phyloP scores from a whole-genome alignment of 2,113 vertebrate species.

The Illadopsis cleaveri region DNA sequence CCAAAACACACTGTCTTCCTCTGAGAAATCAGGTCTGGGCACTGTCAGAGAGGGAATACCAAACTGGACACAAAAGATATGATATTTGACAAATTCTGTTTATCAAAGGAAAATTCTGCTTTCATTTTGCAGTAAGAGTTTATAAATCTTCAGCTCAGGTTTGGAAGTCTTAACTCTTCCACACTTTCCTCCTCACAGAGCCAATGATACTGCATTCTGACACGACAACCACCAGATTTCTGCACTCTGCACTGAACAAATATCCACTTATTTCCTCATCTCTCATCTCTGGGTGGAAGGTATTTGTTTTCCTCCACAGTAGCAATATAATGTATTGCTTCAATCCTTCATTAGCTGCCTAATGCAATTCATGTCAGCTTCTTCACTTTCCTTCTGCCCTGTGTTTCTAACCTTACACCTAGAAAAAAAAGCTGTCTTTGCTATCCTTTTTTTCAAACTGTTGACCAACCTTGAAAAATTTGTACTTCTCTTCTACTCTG shows the following conservation, averaged over 20 bases:
- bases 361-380: not conserved
- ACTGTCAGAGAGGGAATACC: not conserved
- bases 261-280: slow-evolving; percentile 21
- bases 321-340: slow-evolving; percentile 25
- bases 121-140: not conserved
- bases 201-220: not conserved
- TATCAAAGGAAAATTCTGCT: not conserved
- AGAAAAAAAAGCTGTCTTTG: not conserved
- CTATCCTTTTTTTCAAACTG: not conserved
- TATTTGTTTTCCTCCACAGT: not conserved
- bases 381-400: not conserved
- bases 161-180: not conserved
- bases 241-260: not conserved
- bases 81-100: not conserved
- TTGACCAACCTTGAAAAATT: not conserved
- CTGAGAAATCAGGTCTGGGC: not conserved
- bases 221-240: not conserved
- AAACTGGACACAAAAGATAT: not conserved
- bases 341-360: slow-evolving; percentile 5
- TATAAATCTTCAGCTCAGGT: not conserved
- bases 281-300: slow-evolving; percentile 31
- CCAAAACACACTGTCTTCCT: not conserved
- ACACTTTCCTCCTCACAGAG: not conserved
- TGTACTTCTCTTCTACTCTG: not conserved
- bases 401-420: not conserved